A percentile compares a stretch with the other conserved stretches of the same genome.
Conservation (phyloP, 2,797 vertebrate species). For the Rhynchonycteris naso region DNA sequence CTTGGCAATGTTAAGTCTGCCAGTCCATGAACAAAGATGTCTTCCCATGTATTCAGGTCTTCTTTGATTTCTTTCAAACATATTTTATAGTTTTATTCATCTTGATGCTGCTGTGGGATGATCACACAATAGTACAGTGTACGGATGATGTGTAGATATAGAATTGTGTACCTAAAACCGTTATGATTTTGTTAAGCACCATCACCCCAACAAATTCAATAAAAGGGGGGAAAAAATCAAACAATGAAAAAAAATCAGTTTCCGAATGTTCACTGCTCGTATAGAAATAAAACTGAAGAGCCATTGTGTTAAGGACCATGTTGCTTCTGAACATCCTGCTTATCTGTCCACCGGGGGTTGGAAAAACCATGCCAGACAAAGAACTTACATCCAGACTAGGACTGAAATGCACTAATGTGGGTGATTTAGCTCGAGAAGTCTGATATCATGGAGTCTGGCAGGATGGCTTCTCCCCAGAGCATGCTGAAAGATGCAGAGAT, state of each 20-base stretch:
- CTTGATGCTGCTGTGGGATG: background rate
- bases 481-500: slow-evolving; percentile 98
- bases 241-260: background rate
- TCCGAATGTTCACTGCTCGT: background rate
- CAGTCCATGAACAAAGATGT: background rate
- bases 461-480: slow-evolving; percentile 96
- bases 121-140: no score
- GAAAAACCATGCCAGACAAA: slow-evolving; percentile 96
- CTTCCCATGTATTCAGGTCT: background rate
- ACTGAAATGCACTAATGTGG: slow-evolving; percentile 92
- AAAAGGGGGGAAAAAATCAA: no score
- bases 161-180: no score
- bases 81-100: background rate
- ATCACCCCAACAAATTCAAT: no score
- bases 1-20: background rate
- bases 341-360: slow-evolving; percentile 95
- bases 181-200: no score
- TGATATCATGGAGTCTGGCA: slow-evolving; percentile 82
- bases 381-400: slow-evolving; percentile 91
- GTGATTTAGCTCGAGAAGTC: slow-evolving; percentile 93
- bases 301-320: background rate
- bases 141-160: no score
- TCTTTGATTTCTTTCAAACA: background rate
- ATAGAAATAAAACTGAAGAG: background rate
- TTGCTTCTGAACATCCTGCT: background rate